Conservation (phyloP, 1,140 invertebrate genomes). For the Vanessa tameamea region DNA sequence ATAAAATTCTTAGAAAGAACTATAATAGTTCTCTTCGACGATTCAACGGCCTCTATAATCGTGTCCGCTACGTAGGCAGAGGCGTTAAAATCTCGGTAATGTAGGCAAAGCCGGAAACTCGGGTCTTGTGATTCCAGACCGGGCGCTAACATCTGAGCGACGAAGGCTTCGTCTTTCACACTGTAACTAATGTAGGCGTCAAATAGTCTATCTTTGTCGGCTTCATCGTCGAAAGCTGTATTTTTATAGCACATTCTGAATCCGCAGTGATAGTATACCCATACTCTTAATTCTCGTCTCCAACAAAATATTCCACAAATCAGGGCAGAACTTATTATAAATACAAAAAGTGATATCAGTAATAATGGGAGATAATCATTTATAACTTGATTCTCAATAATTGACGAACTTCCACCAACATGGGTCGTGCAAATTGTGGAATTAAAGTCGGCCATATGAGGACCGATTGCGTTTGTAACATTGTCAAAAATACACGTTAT, state of each 20-base stretch:
- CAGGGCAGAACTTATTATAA: slow-evolving; percentile 86
- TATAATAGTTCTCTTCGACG: slow-evolving; percentile 93
- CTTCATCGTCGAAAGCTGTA: slow-evolving; percentile 87
- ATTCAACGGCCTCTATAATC: slow-evolving; percentile 94
- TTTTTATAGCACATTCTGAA: slow-evolving; percentile 91
- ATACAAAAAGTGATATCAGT: slow-evolving; percentile 87
- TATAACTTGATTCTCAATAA: slow-evolving; percentile 88
- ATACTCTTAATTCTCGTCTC: slow-evolving; percentile 90
- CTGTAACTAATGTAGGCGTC: slow-evolving; percentile 96
- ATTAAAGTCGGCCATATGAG: slow-evolving; percentile 85
- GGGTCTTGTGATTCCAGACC: slow-evolving; percentile 88
- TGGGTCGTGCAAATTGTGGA: slow-evolving; percentile 85
- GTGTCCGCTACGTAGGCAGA: slow-evolving; percentile 92
- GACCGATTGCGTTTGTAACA: slow-evolving; percentile 83
- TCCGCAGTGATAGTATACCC: slow-evolving; percentile 93
- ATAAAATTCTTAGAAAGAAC: slow-evolving; percentile 96
- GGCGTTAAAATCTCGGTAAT: slow-evolving; percentile 91
- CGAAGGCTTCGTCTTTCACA: slow-evolving; percentile 93
- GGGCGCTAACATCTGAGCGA: slow-evolving; percentile 91
- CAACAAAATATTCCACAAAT: slow-evolving; percentile 90
- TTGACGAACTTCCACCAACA: slow-evolving; percentile 84
- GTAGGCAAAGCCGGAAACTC: slow-evolving; percentile 90
- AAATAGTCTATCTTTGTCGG: slow-evolving; percentile 91
- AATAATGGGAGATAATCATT: slow-evolving; percentile 90
- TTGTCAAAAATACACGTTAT: slow-evolving; percentile 86